Evolutionary conservation across 2,797 vertebrate species (phyloP), one percentile per base, ranked within the genome.

Genomic region (Pitangus sulphuratus): DNA sequence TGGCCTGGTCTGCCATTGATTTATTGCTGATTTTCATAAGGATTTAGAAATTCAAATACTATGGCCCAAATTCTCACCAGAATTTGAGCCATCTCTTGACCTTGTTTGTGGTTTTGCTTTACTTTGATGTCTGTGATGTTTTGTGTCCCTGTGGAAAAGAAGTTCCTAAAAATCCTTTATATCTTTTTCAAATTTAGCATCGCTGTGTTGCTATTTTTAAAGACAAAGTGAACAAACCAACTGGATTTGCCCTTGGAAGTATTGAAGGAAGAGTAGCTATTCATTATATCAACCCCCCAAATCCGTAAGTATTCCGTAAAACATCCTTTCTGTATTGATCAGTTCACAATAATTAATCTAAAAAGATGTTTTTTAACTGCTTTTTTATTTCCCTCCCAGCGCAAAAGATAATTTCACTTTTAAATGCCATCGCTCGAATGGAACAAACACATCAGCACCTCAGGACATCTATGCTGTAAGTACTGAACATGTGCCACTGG

Each of bases 321-420:
- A 22, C 5, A 22, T 48, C 21, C 8, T n/a, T 33, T 37, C 13
- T 6, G 9, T 62, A 22, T 79, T 75, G 6, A 65, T 62, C 8
- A 48, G 4, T 28, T 44, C 87, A 81, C n/a, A 56, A 19, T 28
- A 8, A 84, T 47, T 20, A 50, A 94, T 65, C 39, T 70, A 74
- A 86, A 81, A 33, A 14, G 4, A 16, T 8, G 7, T 47, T 33
- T 80, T 91, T 51, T 71, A 48, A 81, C 89, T 80, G 7, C 13
- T 65, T 54, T 45, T 33, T 14, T 31, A 64, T 54, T 82, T 85
- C 2, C 1, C 13, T 28, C 6, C 37, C 76, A 99, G 99, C 58
- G 99, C 99, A 97, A 99, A 99, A 98, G 99, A 99, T 97, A 99
- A 99, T 98, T 99, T 99, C 93, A 99, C 99, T 92, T 99, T 99